Conservation (phyloP, 2,113 vertebrate genomes). For the Phodopus roborovskii region DNA sequence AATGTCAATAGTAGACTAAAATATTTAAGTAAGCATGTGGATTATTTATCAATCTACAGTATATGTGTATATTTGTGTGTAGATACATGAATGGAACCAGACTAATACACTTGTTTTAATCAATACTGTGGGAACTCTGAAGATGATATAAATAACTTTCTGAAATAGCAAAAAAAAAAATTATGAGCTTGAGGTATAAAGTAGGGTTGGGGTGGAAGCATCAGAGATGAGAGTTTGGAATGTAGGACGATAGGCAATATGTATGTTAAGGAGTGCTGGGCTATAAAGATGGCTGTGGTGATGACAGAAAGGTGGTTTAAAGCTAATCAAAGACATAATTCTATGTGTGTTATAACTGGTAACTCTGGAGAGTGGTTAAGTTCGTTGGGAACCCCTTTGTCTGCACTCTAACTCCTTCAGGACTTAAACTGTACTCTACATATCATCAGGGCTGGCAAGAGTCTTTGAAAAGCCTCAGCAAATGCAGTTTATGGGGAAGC, state of each 20-base stretch:
- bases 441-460: neutral
- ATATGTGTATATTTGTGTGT: neutral
- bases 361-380: neutral
- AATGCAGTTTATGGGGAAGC: neutral
- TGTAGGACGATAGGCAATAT: neutral
- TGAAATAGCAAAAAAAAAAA: neutral
- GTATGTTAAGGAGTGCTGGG: neutral
- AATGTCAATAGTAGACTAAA: slow-evolving; percentile 26
- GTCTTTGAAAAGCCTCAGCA: neutral
- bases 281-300: neutral
- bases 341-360: neutral
- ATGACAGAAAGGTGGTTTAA: neutral
- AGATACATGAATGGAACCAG: neutral
- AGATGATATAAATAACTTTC: neutral
- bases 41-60: neutral
- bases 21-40: neutral
- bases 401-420: neutral
- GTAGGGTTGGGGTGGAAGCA: neutral
- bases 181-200: neutral
- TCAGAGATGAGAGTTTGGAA: neutral
- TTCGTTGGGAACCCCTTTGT: slow-evolving; percentile 8
- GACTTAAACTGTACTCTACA: neutral
- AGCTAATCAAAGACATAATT: neutral
- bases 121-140: neutral
- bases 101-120: neutral